Base-by-base conservation (phyloP, 2,888 invertebrate species). In the Aporophyla lueneburgensis region DNA sequence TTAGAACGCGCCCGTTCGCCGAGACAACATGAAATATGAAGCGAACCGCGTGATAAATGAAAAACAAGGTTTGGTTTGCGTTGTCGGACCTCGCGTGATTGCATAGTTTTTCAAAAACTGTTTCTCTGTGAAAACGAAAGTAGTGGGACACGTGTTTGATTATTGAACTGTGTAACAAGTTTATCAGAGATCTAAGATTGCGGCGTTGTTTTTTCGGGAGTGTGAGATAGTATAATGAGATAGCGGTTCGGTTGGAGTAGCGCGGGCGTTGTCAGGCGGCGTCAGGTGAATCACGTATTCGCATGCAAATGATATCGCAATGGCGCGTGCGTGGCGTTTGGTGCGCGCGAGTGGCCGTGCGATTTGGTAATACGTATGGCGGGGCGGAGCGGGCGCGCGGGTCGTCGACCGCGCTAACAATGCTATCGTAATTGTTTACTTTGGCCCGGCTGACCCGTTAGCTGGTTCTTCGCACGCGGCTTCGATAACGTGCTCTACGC, bases 371-470 rank as follows among this genome's bases (percentile, higher is more conserved):
- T 88, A 90, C 84, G 79, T 68, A 62, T 70, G 80, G 76, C 87
- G 84, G 81, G 77, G 87, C 78, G 83, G 82, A 84, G 81, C 81
- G 81, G 58, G 74, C 49, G 46, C 33, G 66, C 68, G 87, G 94
- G 93, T 93, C 93, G 86, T 84, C 89, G 93, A 83, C 93, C 94
- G 88, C 89, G 84, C 86, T 85, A 91, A 94, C 95, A 94, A 94
- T 94, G 93, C 92, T 94, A 94, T 94, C 94, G 94, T 92, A 93
- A 94, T 95, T 95, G 95, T 96, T 95, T 96, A 94, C 94, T 92
- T 91, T 93, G 91, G 91, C 92, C 91, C 89, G 92, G 77, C 87
- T 91, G 93, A 92, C 94, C 94, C 93, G 90, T 91, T 93, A 93
- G 86, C 86, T 89, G 80, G 84, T 85, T 87, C 88, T 88, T 89